A percentile compares a stretch with the other conserved stretches of the same genome.
These are phyloP conservation scores for Halcyon malimbica DNA, from an alignment of 2,113 vertebrate genomes.

Conservation along the genomic window DNA sequence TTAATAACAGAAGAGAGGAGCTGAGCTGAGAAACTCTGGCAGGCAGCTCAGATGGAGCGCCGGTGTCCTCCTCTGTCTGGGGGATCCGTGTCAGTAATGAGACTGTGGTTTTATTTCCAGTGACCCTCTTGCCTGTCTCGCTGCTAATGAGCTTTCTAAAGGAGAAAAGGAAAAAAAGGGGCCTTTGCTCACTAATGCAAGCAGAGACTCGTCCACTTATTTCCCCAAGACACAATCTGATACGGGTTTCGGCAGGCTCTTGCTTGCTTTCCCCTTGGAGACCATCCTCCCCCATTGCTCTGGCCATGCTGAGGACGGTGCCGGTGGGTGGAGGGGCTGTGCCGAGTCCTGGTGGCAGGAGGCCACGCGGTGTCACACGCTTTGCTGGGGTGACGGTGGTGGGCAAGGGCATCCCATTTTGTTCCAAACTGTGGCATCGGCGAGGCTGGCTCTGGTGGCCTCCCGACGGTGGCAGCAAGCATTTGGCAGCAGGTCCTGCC, in stretches of 20 bases:
- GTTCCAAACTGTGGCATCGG: rapidly evolving
- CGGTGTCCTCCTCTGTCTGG: not conserved
- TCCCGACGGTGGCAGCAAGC: not conserved
- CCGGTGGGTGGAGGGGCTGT: not conserved
- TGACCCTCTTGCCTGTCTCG: not conserved
- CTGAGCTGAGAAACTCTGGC: not conserved
- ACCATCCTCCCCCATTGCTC: rapidly evolving
- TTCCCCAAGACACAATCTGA: not conserved
- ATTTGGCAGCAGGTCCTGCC: not conserved
- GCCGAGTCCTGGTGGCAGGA: not conserved
- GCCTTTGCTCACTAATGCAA: not conserved
- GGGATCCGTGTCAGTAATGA: not conserved
- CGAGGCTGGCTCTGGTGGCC: not conserved
- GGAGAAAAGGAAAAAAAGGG: not conserved
- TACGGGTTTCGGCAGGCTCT: rapidly evolving
- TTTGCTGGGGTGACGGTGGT: not conserved
- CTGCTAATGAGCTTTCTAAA: slow-evolving; percentile 38
- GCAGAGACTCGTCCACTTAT: not conserved
- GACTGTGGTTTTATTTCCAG: not conserved
- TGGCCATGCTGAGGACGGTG: rapidly evolving
- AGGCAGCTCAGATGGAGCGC: not conserved
- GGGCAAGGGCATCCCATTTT: rapidly evolving
- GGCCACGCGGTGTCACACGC: rapidly evolving
- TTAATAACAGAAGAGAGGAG: not conserved
- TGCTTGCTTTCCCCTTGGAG: not conserved